Evolutionary conservation across 2,113 vertebrate genomes (phyloP).

Genomic region (Tupaia tana): DNA sequence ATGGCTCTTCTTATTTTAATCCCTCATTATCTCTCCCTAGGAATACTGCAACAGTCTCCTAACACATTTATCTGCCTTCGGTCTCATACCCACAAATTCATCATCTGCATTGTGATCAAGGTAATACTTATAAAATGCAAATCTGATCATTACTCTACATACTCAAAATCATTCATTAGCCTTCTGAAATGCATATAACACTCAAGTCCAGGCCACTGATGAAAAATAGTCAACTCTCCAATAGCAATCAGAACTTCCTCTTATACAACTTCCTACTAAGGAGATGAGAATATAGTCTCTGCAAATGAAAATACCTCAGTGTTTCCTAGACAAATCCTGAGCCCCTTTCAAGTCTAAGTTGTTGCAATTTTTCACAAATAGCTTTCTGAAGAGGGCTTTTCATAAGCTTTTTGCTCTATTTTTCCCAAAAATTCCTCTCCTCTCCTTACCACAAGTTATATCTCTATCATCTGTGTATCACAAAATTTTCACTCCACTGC

Average conservation of each 20-base stretch:
- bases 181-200: neutral
- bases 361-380: neutral
- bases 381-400: neutral
- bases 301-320: conserved; percentile 44
- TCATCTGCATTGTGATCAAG: conserved; percentile 65
- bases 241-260: neutral
- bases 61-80: conserved; percentile 63
- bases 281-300: neutral
- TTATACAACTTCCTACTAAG: neutral
- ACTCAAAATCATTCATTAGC: conserved; percentile 41
- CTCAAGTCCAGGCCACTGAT: neutral
- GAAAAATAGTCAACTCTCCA: neutral
- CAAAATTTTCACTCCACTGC: neutral
- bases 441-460: neutral
- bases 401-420: neutral
- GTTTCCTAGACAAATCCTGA: neutral
- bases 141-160: conserved; percentile 49
- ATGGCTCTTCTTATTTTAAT: conserved; percentile 62
- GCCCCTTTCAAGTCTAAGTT: neutral
- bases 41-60: conserved; percentile 53
- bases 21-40: conserved; percentile 65
- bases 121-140: conserved; percentile 64
- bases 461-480: neutral
- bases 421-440: neutral
- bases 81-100: conserved; percentile 21